Percentiles rank a stretch among this genome's conserved stretches.
Conservation (phyloP, 1,140 invertebrate genomes). For the Choristoneura fumiferana region DNA sequence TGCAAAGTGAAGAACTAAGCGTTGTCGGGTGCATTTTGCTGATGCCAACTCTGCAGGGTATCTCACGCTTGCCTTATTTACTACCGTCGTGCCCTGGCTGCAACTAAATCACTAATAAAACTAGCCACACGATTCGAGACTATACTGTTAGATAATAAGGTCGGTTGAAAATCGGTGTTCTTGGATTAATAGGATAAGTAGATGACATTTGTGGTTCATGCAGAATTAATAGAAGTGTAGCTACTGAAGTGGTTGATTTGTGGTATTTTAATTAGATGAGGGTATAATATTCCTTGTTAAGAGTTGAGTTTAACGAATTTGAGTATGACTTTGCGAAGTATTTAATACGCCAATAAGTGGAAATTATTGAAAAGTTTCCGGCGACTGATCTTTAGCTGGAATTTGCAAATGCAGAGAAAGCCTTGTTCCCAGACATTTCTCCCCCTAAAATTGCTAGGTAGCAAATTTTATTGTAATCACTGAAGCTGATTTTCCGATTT, state of each 20-base stretch:
- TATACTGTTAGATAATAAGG: background rate
- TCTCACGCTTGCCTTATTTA: slow-evolving; percentile 56
- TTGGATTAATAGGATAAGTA: background rate
- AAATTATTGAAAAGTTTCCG: too few relatives aligned
- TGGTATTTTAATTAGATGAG: background rate
- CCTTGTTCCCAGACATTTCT: too few relatives aligned
- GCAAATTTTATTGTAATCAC: too few relatives aligned
- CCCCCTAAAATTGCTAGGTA: too few relatives aligned
- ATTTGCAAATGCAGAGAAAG: too few relatives aligned
- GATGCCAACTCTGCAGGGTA: slow-evolving; percentile 56
- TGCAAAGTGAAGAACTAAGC: slow-evolving; percentile 42
- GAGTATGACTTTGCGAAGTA: too few relatives aligned
- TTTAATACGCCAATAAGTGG: too few relatives aligned
- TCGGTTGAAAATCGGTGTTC: background rate
- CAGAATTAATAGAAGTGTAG: slow-evolving; percentile 5
- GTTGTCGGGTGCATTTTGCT: slow-evolving; percentile 55
- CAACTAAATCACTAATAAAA: slow-evolving; percentile 1
- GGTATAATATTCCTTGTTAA: too few relatives aligned
- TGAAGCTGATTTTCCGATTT: too few relatives aligned
- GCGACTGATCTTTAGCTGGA: too few relatives aligned
- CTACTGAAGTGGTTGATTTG: slow-evolving; percentile 5
- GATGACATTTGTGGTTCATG: slow-evolving; percentile 11
- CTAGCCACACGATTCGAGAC: background rate
- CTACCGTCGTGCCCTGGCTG: slow-evolving; percentile 34
- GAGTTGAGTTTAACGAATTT: too few relatives aligned